Evolutionary conservation across 2,888 invertebrate genomes (phyloP), one percentile per base, ranked within the genome.

Genomic region (Trachelus stipa): DNA sequence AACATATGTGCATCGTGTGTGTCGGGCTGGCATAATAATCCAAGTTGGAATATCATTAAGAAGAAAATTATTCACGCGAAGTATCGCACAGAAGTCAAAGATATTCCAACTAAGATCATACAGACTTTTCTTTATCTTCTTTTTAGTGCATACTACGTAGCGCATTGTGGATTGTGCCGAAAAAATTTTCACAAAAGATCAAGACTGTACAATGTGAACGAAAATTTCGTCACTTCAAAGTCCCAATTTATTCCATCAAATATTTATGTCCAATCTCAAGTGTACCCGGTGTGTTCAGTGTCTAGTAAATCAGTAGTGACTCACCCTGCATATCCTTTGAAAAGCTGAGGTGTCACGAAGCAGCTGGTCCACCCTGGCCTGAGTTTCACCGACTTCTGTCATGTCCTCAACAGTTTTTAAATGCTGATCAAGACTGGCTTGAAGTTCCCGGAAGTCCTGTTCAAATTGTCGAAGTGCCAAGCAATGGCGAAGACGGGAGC

Each of bases 401-500:
- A 97, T 96, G 85, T 96, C 96, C 80, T 95, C 94, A 73, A 96
- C 94, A 75, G 94, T 94, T 92, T 96, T 96, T 86, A 97, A 92
- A 92, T 97, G 96, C 76, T 93, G 93, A 91, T 97, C 97, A 92
- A 97, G 95, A 90, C 94, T 95, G 77, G 93, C 95, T 93, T 97
- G 97, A 87, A 98, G 94, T 91, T 98, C 97, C 89, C 97, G 95
- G 91, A 99, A 99, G 90, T 97, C 97, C 90, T 98, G 97, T 92
- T 99, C 98, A 93, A 99, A 99, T 87, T 96, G 95, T 87, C 98
- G 94, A 88, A 99, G 94, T 87, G 96, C 96, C 83, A 99, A 93
- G 92, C 98, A 98, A 91, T 98, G 97, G 87, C 96, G 95, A 89
- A 99, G 93, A 88, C 97, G 96, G 79, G 95, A 95, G 87, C 97